Conservation (phyloP, 2,113 vertebrate genomes). For the Callipepla squamata region DNA sequence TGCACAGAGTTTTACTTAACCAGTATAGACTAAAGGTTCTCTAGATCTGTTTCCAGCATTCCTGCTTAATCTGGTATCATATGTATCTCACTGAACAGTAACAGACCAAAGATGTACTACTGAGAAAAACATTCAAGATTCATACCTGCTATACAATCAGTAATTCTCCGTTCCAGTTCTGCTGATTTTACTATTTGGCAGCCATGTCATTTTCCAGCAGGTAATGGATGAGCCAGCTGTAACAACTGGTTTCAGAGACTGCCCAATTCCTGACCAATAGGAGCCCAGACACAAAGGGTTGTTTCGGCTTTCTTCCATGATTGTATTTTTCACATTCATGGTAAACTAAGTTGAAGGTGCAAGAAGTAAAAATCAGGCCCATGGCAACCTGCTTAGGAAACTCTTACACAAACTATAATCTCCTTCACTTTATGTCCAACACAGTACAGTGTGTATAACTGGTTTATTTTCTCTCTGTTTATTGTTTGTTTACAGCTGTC, state of each 20-base stretch:
- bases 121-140: not conserved
- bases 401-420: not conserved
- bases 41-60: not conserved
- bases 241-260: not conserved
- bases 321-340: not conserved
- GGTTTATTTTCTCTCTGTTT: not conserved
- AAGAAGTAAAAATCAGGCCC: not conserved
- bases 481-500: not conserved
- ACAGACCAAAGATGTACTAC: not conserved
- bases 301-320: not conserved
- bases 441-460: not conserved
- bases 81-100: not conserved
- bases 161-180: not conserved
- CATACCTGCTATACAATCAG: not conserved
- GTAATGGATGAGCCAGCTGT: not conserved
- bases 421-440: not conserved
- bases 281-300: not conserved
- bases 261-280: not conserved
- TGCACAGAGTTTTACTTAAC: not conserved
- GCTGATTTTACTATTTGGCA: not conserved
- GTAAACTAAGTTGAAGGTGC: not conserved
- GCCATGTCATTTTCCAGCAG: not conserved
- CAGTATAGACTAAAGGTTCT: not conserved
- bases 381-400: not conserved
- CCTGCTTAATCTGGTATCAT: not conserved